Conservation (phyloP, 1,140 invertebrate species). For the Pogonus chalceus region DNA sequence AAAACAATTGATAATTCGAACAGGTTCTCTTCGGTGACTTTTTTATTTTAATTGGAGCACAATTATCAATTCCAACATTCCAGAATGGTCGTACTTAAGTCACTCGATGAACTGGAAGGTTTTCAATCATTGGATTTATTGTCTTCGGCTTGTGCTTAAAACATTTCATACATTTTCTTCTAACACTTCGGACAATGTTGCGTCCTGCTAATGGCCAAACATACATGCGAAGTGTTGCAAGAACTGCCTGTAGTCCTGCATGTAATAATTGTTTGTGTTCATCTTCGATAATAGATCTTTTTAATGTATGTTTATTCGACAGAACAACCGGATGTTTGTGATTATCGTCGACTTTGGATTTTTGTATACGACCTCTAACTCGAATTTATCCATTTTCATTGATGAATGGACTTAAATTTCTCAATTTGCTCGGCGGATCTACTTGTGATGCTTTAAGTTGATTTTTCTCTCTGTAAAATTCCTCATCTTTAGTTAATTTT, state of each 20-base stretch:
- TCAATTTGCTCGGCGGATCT: conserved; percentile 14
- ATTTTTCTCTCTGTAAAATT: too few relatives aligned
- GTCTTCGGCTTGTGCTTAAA: too few relatives aligned
- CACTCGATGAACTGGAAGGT: neutral
- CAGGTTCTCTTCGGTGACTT: too few relatives aligned
- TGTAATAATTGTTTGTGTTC: conserved; percentile 21
- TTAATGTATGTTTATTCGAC: conserved; percentile 17
- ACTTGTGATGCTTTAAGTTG: too few relatives aligned
- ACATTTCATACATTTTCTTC: too few relatives aligned
- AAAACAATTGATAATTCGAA: conserved; percentile 11
- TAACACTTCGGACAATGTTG: neutral
- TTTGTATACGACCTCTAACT: conserved; percentile 23
- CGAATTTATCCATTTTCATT: conserved; percentile 17
- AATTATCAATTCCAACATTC: conserved; percentile 21
- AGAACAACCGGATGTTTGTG: conserved; percentile 24
- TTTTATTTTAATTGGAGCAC: conserved; percentile 15
- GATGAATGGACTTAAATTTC: conserved; percentile 20
- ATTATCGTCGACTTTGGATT: conserved; percentile 15
- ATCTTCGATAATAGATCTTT: conserved; percentile 17
- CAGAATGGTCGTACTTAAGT: conserved; percentile 2
- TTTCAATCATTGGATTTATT: too few relatives aligned
- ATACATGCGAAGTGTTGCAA: conserved; percentile 15
- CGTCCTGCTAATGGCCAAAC: conserved; percentile 22
- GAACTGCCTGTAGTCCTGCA: conserved; percentile 17
- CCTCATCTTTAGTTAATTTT: too few relatives aligned